A percentile compares a stretch with the other conserved stretches of the same genome.
These are phyloP conservation scores for Lordiphosa collinella DNA, from an alignment of 1,140 invertebrate species.

Conservation along the genomic window DNA sequence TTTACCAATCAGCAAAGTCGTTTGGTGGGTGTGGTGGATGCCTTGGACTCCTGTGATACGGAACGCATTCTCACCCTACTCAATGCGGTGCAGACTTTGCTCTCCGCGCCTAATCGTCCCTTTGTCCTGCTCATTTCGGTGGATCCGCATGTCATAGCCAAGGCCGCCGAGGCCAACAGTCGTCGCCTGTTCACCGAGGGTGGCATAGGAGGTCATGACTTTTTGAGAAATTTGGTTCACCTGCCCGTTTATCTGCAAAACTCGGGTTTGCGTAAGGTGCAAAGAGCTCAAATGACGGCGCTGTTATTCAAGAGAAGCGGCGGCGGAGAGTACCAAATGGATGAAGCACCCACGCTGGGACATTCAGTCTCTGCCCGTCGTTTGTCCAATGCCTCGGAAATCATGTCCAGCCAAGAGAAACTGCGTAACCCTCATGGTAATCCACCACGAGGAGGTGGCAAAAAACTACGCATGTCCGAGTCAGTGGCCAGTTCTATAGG, in stretches of 20 bases:
- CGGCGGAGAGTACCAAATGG: slow-evolving; percentile 60
- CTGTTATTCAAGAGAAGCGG: slow-evolving; percentile 77
- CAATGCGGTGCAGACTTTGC: slow-evolving; percentile 96
- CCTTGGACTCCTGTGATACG: slow-evolving; percentile 98
- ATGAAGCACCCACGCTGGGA: slow-evolving; percentile 79
- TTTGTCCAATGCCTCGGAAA: slow-evolving; percentile 88
- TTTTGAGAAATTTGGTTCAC: slow-evolving; percentile 97
- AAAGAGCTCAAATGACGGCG: slow-evolving; percentile 90
- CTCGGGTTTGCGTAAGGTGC: slow-evolving; percentile 93
- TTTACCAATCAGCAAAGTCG: slow-evolving; percentile 95
- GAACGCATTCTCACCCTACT: slow-evolving; percentile 95
- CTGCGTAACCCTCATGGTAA: slow-evolving; percentile 80
- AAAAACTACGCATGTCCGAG: slow-evolving; percentile 89
- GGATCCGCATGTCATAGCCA: slow-evolving; percentile 98
- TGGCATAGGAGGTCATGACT: slow-evolving; percentile 95
- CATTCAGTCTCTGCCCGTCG: slow-evolving; percentile 85
- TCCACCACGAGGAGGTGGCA: slow-evolving; percentile 80
- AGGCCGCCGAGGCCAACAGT: slow-evolving; percentile 96
- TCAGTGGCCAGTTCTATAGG: slow-evolving; percentile 94
- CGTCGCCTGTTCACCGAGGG: slow-evolving; percentile 91
- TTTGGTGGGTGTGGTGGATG: slow-evolving; percentile 97
- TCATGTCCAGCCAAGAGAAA: slow-evolving; percentile 89
- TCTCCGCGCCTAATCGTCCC: slow-evolving; percentile 93
- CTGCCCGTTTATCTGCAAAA: slow-evolving; percentile 99
- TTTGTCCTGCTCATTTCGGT: slow-evolving; percentile 97